phyloP scores from a whole-genome alignment of 92 coral and sea anemone genomes.

The Porites lobata region DNA sequence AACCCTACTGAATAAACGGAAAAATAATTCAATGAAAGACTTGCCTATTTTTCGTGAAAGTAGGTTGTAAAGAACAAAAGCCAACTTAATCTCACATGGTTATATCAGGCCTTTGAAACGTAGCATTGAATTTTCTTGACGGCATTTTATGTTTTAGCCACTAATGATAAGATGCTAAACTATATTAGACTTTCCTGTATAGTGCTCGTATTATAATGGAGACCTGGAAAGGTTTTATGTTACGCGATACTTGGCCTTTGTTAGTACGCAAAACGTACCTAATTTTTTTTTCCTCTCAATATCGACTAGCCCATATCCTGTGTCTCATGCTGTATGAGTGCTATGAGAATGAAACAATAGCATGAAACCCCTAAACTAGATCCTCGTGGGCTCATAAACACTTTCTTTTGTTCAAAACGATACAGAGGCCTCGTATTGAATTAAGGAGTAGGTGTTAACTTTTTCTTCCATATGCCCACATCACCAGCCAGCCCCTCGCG shows the following conservation, averaged over 20 bases:
- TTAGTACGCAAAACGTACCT: too few relatives aligned
- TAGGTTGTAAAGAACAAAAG: neutral
- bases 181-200: too few relatives aligned
- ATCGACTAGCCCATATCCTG: neutral
- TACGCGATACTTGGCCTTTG: too few relatives aligned
- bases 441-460: constrained; percentile 18
- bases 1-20: neutral
- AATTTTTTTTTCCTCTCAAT: too few relatives aligned
- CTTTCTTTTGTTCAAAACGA: constrained; percentile 38
- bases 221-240: too few relatives aligned
- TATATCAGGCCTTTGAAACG: neutral
- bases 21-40: neutral
- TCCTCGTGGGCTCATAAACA: constrained; percentile 32
- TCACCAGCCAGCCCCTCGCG: neutral
- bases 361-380: neutral
- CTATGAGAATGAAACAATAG: neutral
- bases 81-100: neutral
- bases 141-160: neutral
- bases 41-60: too few relatives aligned
- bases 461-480: constrained; percentile 33
- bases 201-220: too few relatives aligned
- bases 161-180: neutral
- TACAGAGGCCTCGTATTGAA: constrained; percentile 29
- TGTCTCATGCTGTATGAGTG: neutral
- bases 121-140: neutral